Conservation (phyloP, 2,888 invertebrate species). For the Thereva nobilitata region DNA sequence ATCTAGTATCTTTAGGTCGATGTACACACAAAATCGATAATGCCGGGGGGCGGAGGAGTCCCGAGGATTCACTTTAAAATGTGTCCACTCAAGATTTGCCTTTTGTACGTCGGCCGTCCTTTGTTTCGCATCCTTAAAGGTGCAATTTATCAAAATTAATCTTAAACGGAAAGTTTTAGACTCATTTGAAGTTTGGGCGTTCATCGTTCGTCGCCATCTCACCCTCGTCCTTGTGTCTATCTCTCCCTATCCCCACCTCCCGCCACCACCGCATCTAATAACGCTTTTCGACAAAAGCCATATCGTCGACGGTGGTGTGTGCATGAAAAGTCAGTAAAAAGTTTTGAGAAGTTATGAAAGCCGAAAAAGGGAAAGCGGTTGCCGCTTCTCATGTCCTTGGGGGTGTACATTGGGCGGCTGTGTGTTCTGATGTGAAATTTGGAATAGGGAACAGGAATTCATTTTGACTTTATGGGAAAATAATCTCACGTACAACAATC, state of each 20-base stretch:
- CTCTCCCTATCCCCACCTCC: not conserved
- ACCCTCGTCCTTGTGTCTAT: not conserved
- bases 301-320: not conserved
- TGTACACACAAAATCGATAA: constrained; percentile 17
- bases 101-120: not conserved
- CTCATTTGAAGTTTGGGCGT: constrained; percentile 24
- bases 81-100: not conserved
- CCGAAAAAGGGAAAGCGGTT: constrained; percentile 7
- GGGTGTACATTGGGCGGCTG: not conserved
- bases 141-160: constrained; percentile 34
- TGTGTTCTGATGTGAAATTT: no score
- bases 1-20: constrained; percentile 22
- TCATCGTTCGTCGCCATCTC: no score
- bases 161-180: constrained; percentile 31
- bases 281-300: constrained; percentile 11
- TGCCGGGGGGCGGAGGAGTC: not conserved
- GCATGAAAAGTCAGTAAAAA: constrained; percentile 2
- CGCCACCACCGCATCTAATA: not conserved
- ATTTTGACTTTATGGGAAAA: constrained; percentile 31
- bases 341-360: constrained; percentile 19
- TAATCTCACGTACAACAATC: constrained; percentile 33
- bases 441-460: constrained; percentile 8
- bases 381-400: constrained; percentile 4
- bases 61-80: constrained; percentile 24
- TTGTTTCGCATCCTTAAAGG: constrained; percentile 14